Percentiles rank a stretch among this genome's conserved stretches.
These are phyloP conservation scores for Eurytemora carolleeae DNA, from an alignment of 1,140 invertebrate species.

Conservation along the genomic window DNA sequence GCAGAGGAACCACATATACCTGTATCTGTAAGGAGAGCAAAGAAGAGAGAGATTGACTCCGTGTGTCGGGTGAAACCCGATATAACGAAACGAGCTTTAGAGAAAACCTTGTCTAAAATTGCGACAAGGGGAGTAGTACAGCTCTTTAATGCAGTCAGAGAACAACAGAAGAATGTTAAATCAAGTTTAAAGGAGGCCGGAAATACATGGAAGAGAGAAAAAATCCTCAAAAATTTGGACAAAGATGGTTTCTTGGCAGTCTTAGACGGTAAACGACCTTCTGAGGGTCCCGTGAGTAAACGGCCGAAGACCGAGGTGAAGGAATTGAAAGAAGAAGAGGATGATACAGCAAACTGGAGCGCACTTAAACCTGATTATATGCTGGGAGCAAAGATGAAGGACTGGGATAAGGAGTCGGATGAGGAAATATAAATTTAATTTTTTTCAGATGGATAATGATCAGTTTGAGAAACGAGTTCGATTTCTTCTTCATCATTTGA, in stretches of 20 bases:
- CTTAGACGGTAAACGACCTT: background rate
- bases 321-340: constrained; percentile 28
- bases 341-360: constrained; percentile 30
- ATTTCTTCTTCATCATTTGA: background rate
- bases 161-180: constrained; percentile 56
- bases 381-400: constrained; percentile 66
- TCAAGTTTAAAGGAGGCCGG: constrained; percentile 48
- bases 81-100: constrained; percentile 40
- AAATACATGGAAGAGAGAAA: constrained; percentile 57
- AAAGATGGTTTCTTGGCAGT: constrained; percentile 59
- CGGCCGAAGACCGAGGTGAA: constrained; percentile 18
- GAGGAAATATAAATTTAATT: constrained; percentile 6
- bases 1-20: no score
- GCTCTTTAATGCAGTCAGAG: constrained; percentile 67
- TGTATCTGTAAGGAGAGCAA: constrained; percentile 16
- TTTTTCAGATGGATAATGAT: no score
- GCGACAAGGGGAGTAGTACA: constrained; percentile 77
- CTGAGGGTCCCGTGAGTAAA: constrained; percentile 13
- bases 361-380: constrained; percentile 59
- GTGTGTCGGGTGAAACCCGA: constrained; percentile 29
- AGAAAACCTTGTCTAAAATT: constrained; percentile 52
- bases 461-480: no score
- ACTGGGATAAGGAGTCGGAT: constrained; percentile 55
- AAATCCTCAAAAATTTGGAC: constrained; percentile 55
- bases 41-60: constrained; percentile 14